Conservation (phyloP, 2,113 vertebrate genomes). For the Platichthys flesus region DNA sequence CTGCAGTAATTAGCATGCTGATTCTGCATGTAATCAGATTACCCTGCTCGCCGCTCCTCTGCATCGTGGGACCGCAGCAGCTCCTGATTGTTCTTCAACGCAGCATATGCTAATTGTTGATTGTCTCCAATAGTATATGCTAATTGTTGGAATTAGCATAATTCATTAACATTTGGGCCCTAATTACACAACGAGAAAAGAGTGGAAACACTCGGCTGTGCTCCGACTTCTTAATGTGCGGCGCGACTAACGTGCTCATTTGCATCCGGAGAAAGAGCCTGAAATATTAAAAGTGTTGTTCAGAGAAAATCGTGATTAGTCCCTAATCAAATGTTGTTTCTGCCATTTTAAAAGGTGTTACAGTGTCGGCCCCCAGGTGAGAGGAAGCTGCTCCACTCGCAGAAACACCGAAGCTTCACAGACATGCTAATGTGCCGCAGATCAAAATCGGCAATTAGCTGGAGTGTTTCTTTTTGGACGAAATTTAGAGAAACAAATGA, state of each 20-base stretch:
- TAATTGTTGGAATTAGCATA: constrained; percentile 86
- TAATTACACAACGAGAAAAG: constrained; percentile 78
- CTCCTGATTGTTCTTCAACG: constrained; percentile 78
- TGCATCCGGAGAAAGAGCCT: constrained; percentile 75
- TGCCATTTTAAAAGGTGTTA: constrained; percentile 70
- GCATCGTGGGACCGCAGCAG: constrained; percentile 73
- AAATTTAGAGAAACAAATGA: constrained; percentile 77
- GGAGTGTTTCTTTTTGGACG: constrained; percentile 38
- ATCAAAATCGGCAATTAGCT: constrained; percentile 64
- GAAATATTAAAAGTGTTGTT: constrained; percentile 79
- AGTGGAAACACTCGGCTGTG: constrained; percentile 69
- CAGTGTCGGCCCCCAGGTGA: constrained; percentile 76
- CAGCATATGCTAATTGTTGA: constrained; percentile 84
- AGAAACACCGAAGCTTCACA: constrained; percentile 3
- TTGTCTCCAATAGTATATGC: constrained; percentile 85
- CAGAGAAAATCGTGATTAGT: constrained; percentile 74
- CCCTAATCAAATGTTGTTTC: constrained; percentile 82
- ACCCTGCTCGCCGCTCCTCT: constrained; percentile 53
- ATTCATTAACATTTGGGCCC: constrained; percentile 86
- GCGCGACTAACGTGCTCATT: constrained; percentile 57
- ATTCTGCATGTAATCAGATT: constrained; percentile 70
- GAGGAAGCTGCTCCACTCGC: constrained; percentile 38
- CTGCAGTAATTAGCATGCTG: constrained; percentile 71
- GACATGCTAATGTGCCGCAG: constrained; percentile 61
- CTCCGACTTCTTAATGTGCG: constrained; percentile 77